phyloP scores from a whole-genome alignment of 2,888 invertebrate genomes.

The Perizoma affinitatum region DNA sequence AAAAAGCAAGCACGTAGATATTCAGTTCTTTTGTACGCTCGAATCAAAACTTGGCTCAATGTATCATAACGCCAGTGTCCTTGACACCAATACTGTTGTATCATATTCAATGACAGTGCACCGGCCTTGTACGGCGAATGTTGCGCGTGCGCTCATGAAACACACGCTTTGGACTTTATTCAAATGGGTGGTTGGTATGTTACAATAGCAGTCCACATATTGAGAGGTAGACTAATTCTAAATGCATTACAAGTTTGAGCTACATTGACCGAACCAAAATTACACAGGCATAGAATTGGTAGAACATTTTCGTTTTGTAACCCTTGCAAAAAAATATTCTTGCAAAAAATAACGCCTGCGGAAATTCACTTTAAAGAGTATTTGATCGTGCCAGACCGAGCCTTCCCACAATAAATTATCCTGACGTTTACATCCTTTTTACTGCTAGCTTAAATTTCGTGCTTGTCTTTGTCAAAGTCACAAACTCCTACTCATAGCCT shows the following conservation, averaged over 20 bases:
- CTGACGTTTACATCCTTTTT: constrained; percentile 39
- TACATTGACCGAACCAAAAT: too few relatives aligned
- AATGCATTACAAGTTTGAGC: too few relatives aligned
- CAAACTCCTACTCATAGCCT: constrained; percentile 36
- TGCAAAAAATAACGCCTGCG: too few relatives aligned
- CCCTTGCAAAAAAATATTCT: too few relatives aligned
- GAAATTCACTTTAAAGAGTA: too few relatives aligned
- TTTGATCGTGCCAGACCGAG: not conserved
- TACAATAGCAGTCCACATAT: not conserved
- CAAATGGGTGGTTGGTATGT: constrained; percentile 7
- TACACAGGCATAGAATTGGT: too few relatives aligned
- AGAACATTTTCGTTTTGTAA: too few relatives aligned
- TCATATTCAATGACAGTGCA: constrained; percentile 49
- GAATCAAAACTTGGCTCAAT: not conserved
- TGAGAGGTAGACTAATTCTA: too few relatives aligned
- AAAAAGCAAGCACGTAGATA: not conserved
- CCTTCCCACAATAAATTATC: constrained; percentile 40
- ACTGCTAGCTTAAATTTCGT: constrained; percentile 42
- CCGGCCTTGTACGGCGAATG: constrained; percentile 43
- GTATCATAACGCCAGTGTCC: constrained; percentile 28
- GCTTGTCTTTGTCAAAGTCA: constrained; percentile 38
- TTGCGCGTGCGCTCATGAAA: constrained; percentile 39
- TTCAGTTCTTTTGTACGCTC: not conserved
- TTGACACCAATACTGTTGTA: constrained; percentile 32
- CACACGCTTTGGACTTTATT: constrained; percentile 27